phyloP scores from a whole-genome alignment of 2,888 invertebrate species.

The Phalera bucephala region DNA sequence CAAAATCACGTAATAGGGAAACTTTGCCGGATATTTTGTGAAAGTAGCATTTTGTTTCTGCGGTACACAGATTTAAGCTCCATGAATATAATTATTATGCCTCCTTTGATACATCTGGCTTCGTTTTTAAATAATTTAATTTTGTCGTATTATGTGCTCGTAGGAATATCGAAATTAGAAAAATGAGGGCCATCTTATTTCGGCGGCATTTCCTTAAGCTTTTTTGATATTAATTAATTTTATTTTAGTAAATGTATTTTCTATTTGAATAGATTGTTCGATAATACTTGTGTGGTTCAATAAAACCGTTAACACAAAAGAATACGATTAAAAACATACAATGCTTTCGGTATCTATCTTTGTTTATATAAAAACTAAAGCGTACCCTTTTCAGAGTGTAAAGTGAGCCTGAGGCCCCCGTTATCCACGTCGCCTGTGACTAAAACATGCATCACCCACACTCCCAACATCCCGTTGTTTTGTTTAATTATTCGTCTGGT shows the following conservation, averaged over 20 bases:
- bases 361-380: too few relatives aligned
- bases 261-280: too few relatives aligned
- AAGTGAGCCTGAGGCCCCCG: conserved; percentile 16
- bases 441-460: conserved; percentile 26
- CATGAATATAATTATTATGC: conserved; percentile 12
- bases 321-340: too few relatives aligned
- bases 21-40: conserved; percentile 13
- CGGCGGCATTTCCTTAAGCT: too few relatives aligned
- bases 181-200: too few relatives aligned
- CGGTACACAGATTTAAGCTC: conserved; percentile 12
- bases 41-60: conserved; percentile 23
- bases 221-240: too few relatives aligned
- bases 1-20: too few relatives aligned
- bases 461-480: conserved; percentile 27
- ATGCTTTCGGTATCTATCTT: too few relatives aligned
- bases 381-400: conserved; percentile 7
- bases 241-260: too few relatives aligned
- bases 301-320: too few relatives aligned
- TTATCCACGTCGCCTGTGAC: conserved; percentile 21
- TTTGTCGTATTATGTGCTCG: not conserved
- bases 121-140: not conserved
- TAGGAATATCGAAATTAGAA: too few relatives aligned
- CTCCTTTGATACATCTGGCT: conserved; percentile 6
- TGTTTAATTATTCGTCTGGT: conserved; percentile 47
- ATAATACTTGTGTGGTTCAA: too few relatives aligned